Conservation (phyloP, 1,140 invertebrate genomes). For the Micrasema longulum region DNA sequence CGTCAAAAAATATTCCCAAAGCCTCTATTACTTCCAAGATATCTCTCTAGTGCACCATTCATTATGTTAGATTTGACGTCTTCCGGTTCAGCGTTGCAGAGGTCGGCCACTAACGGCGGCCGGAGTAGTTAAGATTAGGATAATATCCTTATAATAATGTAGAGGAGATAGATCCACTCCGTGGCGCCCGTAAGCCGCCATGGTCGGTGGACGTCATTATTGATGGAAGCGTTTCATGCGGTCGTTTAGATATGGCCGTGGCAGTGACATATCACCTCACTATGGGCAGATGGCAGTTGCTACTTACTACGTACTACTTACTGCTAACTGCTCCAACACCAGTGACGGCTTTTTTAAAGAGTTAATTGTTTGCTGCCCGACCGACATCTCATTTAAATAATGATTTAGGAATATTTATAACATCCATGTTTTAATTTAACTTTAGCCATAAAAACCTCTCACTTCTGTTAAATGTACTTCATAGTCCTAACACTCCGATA, state of each 20-base stretch:
- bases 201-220: constrained; percentile 31
- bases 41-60: background rate
- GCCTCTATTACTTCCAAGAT: background rate
- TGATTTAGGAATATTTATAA: no score
- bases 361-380: no score
- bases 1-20: background rate
- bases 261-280: constrained; percentile 39
- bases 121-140: constrained; percentile 34
- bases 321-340: no score
- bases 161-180: constrained; percentile 20
- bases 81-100: constrained; percentile 8
- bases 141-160: constrained; percentile 38
- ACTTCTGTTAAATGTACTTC: no score
- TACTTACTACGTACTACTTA: constrained; percentile 45
- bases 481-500: no score
- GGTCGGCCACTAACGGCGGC: constrained; percentile 8
- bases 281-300: constrained; percentile 27
- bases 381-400: no score
- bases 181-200: constrained; percentile 20
- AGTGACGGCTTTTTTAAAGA: no score
- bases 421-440: no score
- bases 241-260: constrained; percentile 38
- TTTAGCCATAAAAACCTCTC: no score
- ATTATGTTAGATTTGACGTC: constrained; percentile 2
- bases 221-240: constrained; percentile 37